These are phyloP conservation scores for Formica exsecta DNA, from an alignment of 1,140 invertebrate genomes.

Conservation along the genomic window DNA sequence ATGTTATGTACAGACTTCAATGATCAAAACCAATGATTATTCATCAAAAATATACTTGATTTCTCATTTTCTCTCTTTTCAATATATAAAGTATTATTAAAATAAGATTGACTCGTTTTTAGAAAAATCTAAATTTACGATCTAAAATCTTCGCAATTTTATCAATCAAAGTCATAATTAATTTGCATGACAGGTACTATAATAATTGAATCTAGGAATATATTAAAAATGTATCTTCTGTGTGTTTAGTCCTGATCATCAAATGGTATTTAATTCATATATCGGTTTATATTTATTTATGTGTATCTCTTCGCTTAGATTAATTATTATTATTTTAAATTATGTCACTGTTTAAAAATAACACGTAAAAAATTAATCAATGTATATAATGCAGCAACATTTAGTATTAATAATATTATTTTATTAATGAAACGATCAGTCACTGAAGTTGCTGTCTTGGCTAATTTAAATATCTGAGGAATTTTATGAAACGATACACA, in stretches of 20 bases:
- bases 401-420: conserved; percentile 30
- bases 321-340: conserved; percentile 28
- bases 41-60: neutral
- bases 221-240: too few species aligned
- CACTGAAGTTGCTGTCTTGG: neutral
- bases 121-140: too few species aligned
- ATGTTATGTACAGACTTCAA: too few species aligned
- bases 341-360: neutral
- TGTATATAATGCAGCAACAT: conserved; percentile 12
- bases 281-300: neutral
- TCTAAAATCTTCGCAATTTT: too few species aligned
- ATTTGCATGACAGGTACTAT: too few species aligned
- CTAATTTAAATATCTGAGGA: neutral
- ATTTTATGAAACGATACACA: neutral
- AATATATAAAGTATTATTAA: neutral
- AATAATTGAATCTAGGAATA: too few species aligned
- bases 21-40: neutral
- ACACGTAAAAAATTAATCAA: conserved; percentile 1
- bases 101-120: too few species aligned
- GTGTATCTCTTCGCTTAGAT: neutral
- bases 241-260: too few species aligned
- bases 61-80: neutral
- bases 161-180: too few species aligned
- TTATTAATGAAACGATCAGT: neutral
- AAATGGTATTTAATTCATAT: too few species aligned